phyloP scores from a whole-genome alignment of 2,113 vertebrate species.

The Peromyscus californicus region DNA sequence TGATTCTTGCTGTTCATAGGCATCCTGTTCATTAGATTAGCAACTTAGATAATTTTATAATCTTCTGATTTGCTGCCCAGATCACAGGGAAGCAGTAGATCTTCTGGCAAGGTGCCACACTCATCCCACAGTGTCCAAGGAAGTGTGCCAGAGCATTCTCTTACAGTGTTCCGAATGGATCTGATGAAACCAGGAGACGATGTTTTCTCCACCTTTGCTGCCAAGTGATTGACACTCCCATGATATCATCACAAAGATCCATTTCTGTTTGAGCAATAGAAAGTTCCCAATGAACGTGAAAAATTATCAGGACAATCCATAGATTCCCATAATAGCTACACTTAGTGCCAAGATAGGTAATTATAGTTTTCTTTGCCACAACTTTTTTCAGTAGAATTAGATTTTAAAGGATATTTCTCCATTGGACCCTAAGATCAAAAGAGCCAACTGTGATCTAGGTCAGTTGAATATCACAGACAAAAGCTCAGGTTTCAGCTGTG shows the following conservation, averaged over 20 bases:
- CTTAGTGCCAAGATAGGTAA: neutral
- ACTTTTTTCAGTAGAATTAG: constrained; percentile 14
- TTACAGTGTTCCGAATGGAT: neutral
- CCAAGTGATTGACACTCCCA: neutral
- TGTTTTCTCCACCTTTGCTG: neutral
- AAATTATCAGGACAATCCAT: neutral
- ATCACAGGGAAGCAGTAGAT: neutral
- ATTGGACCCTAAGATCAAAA: neutral
- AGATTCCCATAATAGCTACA: neutral
- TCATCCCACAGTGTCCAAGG: neutral
- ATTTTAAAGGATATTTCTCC: constrained; percentile 4
- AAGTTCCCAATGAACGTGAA: neutral
- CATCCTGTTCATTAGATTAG: neutral
- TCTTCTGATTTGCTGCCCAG: neutral
- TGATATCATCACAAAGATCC: neutral
- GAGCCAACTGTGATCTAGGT: neutral
- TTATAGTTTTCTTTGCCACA: constrained; percentile 5
- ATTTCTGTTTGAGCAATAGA: neutral
- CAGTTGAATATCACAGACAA: neutral
- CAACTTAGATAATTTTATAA: neutral
- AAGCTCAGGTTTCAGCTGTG: neutral
- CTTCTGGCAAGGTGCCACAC: neutral
- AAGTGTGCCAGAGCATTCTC: neutral
- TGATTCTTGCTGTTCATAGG: neutral
- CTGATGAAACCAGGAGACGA: neutral